Percentiles rank a stretch among this genome's conserved stretches.
Conservation (phyloP, 2,113 vertebrate species). For the Neotoma lepida region DNA sequence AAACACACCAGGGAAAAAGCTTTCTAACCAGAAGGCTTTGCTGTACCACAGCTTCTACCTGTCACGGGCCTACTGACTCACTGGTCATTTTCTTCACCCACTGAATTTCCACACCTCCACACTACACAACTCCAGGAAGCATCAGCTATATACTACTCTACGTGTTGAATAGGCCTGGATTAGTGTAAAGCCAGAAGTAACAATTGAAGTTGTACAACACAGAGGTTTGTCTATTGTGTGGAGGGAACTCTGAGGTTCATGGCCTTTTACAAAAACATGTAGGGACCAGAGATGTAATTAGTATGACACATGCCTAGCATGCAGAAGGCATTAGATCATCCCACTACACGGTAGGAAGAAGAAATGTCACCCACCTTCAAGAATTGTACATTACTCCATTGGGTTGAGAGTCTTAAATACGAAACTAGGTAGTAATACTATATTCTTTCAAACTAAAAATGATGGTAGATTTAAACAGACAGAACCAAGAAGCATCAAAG, state of each 20-base stretch:
- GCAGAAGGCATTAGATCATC: neutral
- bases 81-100: neutral
- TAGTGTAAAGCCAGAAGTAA: neutral
- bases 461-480: neutral
- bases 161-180: neutral
- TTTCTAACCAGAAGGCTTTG: neutral
- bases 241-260: neutral
- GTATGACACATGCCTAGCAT: neutral
- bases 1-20: neutral
- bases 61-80: neutral
- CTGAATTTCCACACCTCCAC: neutral
- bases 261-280: neutral
- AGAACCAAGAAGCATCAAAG: conserved; percentile 43
- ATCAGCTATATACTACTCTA: neutral
- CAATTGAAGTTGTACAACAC: neutral
- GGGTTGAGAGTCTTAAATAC: neutral
- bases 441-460: conserved; percentile 15
- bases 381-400: neutral
- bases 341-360: neutral
- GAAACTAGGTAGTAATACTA: neutral
- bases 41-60: neutral
- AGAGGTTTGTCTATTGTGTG: neutral
- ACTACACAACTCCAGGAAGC: neutral
- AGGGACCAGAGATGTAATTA: neutral
- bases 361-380: neutral